Percentiles rank a stretch among this genome's conserved stretches.
These are phyloP conservation scores for Gracilinanus agilis DNA, from an alignment of 2,113 vertebrate genomes.

Conservation along the genomic window DNA sequence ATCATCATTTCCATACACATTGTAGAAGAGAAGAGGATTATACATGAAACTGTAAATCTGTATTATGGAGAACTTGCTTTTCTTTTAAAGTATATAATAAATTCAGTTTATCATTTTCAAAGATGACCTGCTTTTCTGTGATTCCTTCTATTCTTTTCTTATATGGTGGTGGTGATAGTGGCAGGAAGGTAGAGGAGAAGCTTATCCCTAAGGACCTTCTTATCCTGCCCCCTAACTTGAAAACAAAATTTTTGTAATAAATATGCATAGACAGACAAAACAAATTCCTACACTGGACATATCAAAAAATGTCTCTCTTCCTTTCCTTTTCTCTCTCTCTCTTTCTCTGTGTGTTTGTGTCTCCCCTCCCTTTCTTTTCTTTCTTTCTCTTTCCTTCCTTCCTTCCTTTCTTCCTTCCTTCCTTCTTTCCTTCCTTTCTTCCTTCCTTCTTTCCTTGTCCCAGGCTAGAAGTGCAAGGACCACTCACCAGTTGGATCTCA, in stretches of 20 bases:
- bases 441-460: neutral
- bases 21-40: neutral
- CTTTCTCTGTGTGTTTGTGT: neutral
- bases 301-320: no score
- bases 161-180: neutral
- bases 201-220: neutral
- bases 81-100: neutral
- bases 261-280: neutral
- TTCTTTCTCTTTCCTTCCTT: no score
- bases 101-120: neutral
- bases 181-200: accelerated
- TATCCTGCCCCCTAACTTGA: neutral
- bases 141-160: neutral
- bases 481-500: neutral
- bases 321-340: no score
- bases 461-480: neutral
- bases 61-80: neutral
- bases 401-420: no score
- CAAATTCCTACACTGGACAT: no score
- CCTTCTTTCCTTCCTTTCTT: neutral
- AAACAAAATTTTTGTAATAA: neutral
- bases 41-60: neutral
- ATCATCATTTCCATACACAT: neutral
- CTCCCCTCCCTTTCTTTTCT: no score
- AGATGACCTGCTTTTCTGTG: neutral